A percentile compares a stretch with the other conserved stretches of the same genome.
These are phyloP conservation scores for Hipparchia semele DNA, from an alignment of 2,888 invertebrate genomes.

Conservation along the genomic window DNA sequence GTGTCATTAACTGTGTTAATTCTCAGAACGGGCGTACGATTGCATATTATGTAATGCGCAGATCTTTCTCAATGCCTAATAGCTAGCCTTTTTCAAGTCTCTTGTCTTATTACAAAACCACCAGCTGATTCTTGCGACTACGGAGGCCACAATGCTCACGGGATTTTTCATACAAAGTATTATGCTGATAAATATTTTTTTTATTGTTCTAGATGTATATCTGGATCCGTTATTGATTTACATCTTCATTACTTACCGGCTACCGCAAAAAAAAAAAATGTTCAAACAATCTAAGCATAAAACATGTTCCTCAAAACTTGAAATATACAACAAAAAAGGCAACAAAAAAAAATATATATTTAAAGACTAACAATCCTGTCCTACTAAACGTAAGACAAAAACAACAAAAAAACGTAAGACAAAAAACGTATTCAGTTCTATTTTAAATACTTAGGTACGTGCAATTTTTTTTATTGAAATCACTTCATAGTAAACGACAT, in stretches of 20 bases:
- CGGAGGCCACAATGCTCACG: too few relatives aligned
- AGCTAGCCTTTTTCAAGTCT: slow-evolving; percentile 22
- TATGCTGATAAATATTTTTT: too few relatives aligned
- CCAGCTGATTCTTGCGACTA: neutral
- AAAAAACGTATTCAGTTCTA: too few relatives aligned
- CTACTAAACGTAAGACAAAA: neutral
- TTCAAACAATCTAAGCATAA: too few relatives aligned
- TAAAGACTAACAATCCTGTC: neutral
- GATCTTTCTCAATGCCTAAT: slow-evolving; percentile 26
- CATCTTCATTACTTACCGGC: too few relatives aligned
- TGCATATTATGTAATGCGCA: slow-evolving; percentile 21
- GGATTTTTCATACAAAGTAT: too few relatives aligned
- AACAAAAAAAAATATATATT: neutral
- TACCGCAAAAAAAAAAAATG: too few relatives aligned
- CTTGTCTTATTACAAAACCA: slow-evolving; percentile 17
- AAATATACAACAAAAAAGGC: neutral
- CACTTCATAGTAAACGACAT: too few relatives aligned
- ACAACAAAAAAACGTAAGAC: neutral
- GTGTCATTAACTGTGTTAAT: slow-evolving; percentile 20
- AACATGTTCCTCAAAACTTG: neutral
- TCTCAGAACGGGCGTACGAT: slow-evolving; percentile 26
- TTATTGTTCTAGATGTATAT: too few relatives aligned
- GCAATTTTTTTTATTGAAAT: neutral
- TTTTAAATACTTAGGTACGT: neutral
- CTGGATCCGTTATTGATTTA: too few relatives aligned